phyloP scores from a whole-genome alignment of 2,113 vertebrate species.

The Heptranchias perlo region DNA sequence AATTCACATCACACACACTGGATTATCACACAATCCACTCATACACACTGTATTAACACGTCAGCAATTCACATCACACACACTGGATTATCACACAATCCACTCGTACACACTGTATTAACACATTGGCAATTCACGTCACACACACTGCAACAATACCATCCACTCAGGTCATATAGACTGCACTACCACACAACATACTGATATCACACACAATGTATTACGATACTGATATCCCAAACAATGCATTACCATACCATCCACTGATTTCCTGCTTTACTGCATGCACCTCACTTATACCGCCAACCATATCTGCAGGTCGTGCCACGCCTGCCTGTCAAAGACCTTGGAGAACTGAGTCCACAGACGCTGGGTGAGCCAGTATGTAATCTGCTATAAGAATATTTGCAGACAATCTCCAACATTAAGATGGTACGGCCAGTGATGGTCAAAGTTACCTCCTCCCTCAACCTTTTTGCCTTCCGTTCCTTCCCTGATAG shows the following conservation, averaged over 20 bases:
- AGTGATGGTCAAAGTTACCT: background rate
- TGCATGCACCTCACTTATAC: background rate
- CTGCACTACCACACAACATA: background rate
- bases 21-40: background rate
- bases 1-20: background rate
- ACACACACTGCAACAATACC: background rate
- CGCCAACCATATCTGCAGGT: background rate
- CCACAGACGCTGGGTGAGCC: background rate
- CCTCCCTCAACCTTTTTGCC: background rate
- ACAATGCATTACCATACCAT: background rate
- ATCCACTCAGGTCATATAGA: background rate
- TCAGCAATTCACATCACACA: background rate
- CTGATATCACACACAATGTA: background rate
- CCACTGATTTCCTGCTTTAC: background rate
- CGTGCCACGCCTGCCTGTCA: background rate
- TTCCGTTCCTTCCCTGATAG: background rate
- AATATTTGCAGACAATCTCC: background rate
- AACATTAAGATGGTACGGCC: background rate
- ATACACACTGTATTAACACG: background rate
- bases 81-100: background rate
- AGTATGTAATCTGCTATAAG: background rate
- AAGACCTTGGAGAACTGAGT: background rate
- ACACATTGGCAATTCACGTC: background rate
- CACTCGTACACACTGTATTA: background rate
- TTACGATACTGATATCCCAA: background rate